Base-by-base conservation (phyloP, 2,797 vertebrate genomes). In the Gymnothorax javanicus region DNA sequence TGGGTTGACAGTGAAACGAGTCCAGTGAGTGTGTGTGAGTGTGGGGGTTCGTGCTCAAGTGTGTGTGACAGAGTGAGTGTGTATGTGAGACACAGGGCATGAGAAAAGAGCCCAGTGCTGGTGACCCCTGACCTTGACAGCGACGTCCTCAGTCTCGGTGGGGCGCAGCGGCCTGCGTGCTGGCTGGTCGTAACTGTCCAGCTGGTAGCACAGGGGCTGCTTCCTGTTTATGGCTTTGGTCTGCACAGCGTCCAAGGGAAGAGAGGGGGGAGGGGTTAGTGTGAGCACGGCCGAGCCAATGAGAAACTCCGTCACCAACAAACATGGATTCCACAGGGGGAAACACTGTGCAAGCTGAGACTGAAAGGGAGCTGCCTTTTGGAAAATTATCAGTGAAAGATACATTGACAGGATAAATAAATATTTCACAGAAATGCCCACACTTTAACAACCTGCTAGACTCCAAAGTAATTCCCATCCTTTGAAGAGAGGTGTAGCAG, bases 181-280 rank as follows among this genome's bases (percentile, higher is more conserved):
- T 3, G 96, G 93, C 90, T 97, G 97, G 84, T 99, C 98, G 0
- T 97, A 98, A 94, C 93, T 96, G 92, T 99, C 98, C 92, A 99
- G 95, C 90, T 98, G 97, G 92, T 97, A 97, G 87, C 97, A 96
- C 84, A 98, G 91, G 0, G 98, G 98, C 91, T 98, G 96, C 91
- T 98, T 98, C 94, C 99, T 97, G 95, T 99, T 99, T 92, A 99
- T 96, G 85, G 97, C 97, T 94, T 98, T 99, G 7, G 98, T 95
- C 95, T 98, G 94, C 91, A 89, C 54, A 6, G 86, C 0, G 59
- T 84, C 86, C 87, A 91, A 89, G 60, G 4, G 85, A 25, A 84
- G 82, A 83, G 79, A 85, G 82, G 33, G 23, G 33, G 64, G 85
- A 88, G 7, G 82, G 62, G 0, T 73, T 82, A 20, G 33, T 11